Conservation (phyloP, 2,888 invertebrate species). For the Nephrocerus scutellatus region DNA sequence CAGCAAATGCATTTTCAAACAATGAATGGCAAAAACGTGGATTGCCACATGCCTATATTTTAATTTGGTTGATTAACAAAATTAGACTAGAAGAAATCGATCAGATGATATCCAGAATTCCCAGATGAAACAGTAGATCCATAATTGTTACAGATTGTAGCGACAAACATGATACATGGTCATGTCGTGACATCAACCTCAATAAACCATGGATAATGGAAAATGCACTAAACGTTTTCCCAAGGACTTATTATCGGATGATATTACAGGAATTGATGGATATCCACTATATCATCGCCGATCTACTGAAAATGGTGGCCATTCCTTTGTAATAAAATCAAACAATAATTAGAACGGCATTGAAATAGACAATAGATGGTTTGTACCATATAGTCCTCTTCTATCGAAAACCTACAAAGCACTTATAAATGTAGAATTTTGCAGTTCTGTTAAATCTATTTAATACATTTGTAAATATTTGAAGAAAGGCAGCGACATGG, state of each 20-base stretch:
- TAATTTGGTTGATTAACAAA: too few species aligned
- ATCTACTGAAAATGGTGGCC: constrained; percentile 23
- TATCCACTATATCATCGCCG: constrained; percentile 32
- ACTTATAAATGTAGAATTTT: constrained; percentile 42
- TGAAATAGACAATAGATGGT: constrained; percentile 33
- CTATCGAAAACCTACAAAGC: constrained; percentile 25
- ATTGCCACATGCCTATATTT: neutral
- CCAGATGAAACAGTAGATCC: constrained; percentile 1
- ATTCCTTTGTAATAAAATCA: constrained; percentile 22
- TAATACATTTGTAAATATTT: constrained; percentile 33
- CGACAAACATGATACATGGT: constrained; percentile 33
- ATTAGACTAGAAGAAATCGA: too few species aligned
- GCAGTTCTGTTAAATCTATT: constrained; percentile 42
- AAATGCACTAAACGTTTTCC: constrained; percentile 33
- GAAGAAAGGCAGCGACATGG: constrained; percentile 17
- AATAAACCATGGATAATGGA: constrained; percentile 31
- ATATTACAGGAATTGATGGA: constrained; percentile 31
- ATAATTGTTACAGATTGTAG: constrained; percentile 6
- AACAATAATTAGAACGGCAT: neutral
- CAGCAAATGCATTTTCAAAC: constrained; percentile 9
- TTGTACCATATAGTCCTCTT: constrained; percentile 29
- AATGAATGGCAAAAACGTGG: neutral
- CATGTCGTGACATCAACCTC: constrained; percentile 26
- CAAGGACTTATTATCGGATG: constrained; percentile 23
- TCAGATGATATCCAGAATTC: neutral